These are phyloP conservation scores for Drosophila repletoides DNA, from an alignment of 1,140 invertebrate genomes.

Conservation along the genomic window DNA sequence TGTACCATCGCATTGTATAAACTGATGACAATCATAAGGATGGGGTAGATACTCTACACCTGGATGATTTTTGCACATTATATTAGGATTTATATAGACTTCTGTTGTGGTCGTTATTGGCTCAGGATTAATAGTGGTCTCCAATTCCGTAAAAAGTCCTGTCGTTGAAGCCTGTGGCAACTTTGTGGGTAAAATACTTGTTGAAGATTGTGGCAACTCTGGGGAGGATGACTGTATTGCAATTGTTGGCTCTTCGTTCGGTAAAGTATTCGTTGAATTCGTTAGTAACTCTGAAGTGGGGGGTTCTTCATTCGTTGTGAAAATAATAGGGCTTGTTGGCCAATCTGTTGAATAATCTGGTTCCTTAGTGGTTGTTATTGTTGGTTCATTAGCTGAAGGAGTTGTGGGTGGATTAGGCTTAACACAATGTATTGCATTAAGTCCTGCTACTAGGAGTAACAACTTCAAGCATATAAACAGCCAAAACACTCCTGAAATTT, in stretches of 20 bases:
- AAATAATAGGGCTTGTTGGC: background rate
- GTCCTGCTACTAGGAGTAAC: conserved; percentile 34
- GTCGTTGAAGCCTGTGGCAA: background rate
- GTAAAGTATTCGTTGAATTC: background rate
- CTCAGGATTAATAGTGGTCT: background rate
- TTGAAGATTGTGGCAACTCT: background rate
- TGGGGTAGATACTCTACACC: conserved; percentile 42
- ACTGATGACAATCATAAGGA: conserved; percentile 59
- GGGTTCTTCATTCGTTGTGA: background rate
- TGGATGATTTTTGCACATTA: conserved; percentile 38
- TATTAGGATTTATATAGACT: conserved; percentile 18
- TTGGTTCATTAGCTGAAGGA: background rate
- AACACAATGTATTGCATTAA: conserved; percentile 43
- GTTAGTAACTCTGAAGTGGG: background rate
- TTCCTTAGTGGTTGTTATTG: background rate
- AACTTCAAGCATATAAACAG: conserved; percentile 53
- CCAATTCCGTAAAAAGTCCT: no score
- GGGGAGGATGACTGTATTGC: background rate
- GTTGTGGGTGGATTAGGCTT: conserved; percentile 5
- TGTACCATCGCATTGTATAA: conserved; percentile 42
- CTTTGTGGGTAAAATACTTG: background rate
- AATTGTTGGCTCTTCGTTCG: background rate
- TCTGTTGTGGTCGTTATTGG: background rate
- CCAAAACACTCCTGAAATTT: conserved; percentile 41
- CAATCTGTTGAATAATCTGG: background rate